Evolutionary conservation across 1,140 invertebrate genomes (phyloP), one percentile per base, ranked within the genome.

Genomic region (Dryas iulia): DNA sequence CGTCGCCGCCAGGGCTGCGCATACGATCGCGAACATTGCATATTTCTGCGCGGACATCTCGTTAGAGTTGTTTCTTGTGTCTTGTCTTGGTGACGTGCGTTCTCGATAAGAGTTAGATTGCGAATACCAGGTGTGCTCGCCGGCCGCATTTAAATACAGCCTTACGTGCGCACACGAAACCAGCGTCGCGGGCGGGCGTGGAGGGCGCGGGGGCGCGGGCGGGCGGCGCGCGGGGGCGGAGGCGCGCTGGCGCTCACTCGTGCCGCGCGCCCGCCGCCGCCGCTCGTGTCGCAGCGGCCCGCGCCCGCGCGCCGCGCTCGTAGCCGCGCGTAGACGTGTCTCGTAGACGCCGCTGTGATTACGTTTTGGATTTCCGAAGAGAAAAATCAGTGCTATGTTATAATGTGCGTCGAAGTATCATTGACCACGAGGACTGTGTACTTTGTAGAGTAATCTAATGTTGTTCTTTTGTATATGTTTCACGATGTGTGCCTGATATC

Each of bases 111-210:
- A 69, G 53, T 63, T 75, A 68, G 59, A 66, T 79, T 78, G 77
- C 77, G 77, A 81, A 80, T 79, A 81, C 66, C 74, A 78, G 69
- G 73, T 76, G 73, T 59, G 65, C 23, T 56, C 39, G 35, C 30
- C 59, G 31, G 67, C 18, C 10, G 61, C 65, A 62, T 62, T 73
- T 73, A 73, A 69, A 60, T 33, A 33, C 60, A 24, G 28, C 56
- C 10, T 57, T 47, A 21, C 28, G 59, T 24, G 57, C 59, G 26
- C 64, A 72, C 26, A 21, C 21, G 54, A n/a, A n/a, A n/a, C n/a
- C 33, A 57, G 35, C 56, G 39, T 52, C 18, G 63, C 30, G n/a
- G 14, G 39, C 6, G 35, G 23, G 33, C 26, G 35, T n/a, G n/a
- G n/a, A n/a, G n/a, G n/a, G n/a, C n/a, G 54, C 33, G 61, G 35